Percentiles rank a stretch among this genome's conserved stretches.
Evolutionary conservation across 2,888 invertebrate genomes (phyloP).

Genomic region (Yponomeuta malinellus): DNA sequence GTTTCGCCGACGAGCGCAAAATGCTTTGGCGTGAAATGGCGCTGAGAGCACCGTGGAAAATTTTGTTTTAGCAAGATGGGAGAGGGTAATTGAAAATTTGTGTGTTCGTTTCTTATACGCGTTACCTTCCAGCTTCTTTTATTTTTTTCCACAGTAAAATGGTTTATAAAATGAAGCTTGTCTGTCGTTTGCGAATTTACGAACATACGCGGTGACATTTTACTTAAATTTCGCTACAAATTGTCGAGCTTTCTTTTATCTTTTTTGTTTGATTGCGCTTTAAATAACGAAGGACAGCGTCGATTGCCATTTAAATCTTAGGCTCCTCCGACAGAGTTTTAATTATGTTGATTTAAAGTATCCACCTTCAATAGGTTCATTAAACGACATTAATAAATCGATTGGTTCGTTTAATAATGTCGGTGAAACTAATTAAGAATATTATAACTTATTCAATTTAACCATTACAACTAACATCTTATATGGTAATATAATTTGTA

Average conservation of each 20-base stretch:
- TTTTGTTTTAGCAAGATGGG: slow-evolving; percentile 85
- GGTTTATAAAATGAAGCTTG: not conserved
- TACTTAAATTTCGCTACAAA: slow-evolving; percentile 4
- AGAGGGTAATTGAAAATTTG: slow-evolving; percentile 34
- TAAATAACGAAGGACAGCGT: slow-evolving; percentile 35
- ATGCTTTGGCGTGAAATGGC: not conserved
- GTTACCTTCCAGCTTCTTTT: not conserved
- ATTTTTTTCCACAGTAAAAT: not conserved
- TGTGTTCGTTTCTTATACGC: not conserved
- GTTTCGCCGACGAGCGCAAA: slow-evolving; percentile 19
- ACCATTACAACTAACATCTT: too few relatives aligned
- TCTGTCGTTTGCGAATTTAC: not conserved
- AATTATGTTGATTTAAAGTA: not conserved
- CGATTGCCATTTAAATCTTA: slow-evolving; percentile 32
- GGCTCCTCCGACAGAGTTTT: not conserved
- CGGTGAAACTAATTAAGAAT: not conserved
- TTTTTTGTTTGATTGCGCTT: slow-evolving; percentile 27
- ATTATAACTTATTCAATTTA: not conserved
- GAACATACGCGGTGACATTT: not conserved
- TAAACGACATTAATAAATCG: too few relatives aligned
- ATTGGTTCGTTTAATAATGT: too few relatives aligned
- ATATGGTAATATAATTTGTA: too few relatives aligned
- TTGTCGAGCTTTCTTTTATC: slow-evolving; percentile 6
- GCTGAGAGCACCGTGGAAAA: not conserved
- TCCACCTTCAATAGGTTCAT: not conserved